Evolutionary conservation across 2,888 invertebrate genomes (phyloP), one percentile per base, ranked within the genome.

Genomic region (Cantharis nigra): DNA sequence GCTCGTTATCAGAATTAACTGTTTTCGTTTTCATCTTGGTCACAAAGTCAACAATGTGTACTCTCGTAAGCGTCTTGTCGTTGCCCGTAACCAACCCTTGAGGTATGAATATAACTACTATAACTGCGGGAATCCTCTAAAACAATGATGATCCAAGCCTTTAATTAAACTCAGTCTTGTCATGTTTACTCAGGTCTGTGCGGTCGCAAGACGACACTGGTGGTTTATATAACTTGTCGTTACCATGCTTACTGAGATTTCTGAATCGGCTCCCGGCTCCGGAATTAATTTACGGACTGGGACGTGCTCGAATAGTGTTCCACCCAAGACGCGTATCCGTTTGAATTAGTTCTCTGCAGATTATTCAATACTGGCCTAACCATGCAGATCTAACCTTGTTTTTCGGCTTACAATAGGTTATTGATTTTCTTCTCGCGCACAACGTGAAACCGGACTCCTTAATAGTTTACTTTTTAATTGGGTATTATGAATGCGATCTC

Each of bases 91-190:
- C 73, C 75, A 75, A 74, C 79, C 75, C 77, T 77, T 73, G 83
- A 82, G 83, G 83, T 83, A 82, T 82, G 78, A 84, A 83, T 84
- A 85, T 30, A 33, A 69, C 84, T 84, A 83, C 85, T 84, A 85
- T 86, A 86, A 86, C 85, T 85, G 84, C 84, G 82, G 75, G 81
- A 75, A 82, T 84, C 49, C 49, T 85, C 85, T 85, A 85, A 86
- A 87, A 87, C 87, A 87, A 87, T 86, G 86, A 87, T 84, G 87
- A 86, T 86, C 86, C 86, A 84, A 85, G 87, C 86, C 87, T 87
- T 88, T 88, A 88, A 88, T 88, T 88, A 87, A 87, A 88, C 86
- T 84, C 86, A 85, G 86, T 87, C 87, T 88, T 88, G 88, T 87
- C 87, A 87, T 87, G 87, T 88, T 87, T 88, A 86, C 85, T 83